These are phyloP conservation scores for Brachyopa scutellaris DNA, from an alignment of 2,888 invertebrate species.

Conservation along the genomic window DNA sequence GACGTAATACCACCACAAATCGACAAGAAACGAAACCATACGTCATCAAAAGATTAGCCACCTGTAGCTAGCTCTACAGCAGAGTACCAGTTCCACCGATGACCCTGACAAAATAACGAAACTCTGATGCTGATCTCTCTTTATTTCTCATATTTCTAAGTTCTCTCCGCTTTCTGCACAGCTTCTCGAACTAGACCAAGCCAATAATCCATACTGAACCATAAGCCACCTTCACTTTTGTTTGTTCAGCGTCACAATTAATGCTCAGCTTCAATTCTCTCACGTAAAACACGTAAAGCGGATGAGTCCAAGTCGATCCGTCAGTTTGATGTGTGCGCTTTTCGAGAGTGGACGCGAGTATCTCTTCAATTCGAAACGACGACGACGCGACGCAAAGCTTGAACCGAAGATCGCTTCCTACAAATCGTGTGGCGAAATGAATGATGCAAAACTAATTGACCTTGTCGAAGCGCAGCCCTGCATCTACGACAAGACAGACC, in stretches of 20 bases:
- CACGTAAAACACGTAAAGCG: conserved; percentile 62
- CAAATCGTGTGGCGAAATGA: conserved; percentile 40
- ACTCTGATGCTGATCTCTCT: conserved; percentile 22
- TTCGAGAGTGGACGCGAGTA: conserved; percentile 59
- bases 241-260: conserved; percentile 45
- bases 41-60: conserved; percentile 64
- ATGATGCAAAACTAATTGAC: conserved; percentile 72
- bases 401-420: conserved; percentile 16
- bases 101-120: conserved; percentile 62
- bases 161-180: conserved; percentile 69
- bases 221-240: conserved; percentile 72
- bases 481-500: conserved; percentile 74
- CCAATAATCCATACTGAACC: conserved; percentile 39
- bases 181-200: conserved; percentile 50
- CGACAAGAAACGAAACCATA: conserved; percentile 35
- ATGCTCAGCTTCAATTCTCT: conserved; percentile 57
- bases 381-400: background rate
- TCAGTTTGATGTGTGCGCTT: conserved; percentile 69
- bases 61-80: conserved; percentile 33
- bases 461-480: conserved; percentile 71
- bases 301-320: conserved; percentile 71
- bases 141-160: conserved; percentile 21
- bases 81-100: conserved; percentile 40
- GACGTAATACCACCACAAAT: conserved; percentile 53
- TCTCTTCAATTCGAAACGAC: conserved; percentile 11